Evolutionary conservation across 2,888 invertebrate genomes (phyloP).

Genomic region (Cylindroiulus punctatus): DNA sequence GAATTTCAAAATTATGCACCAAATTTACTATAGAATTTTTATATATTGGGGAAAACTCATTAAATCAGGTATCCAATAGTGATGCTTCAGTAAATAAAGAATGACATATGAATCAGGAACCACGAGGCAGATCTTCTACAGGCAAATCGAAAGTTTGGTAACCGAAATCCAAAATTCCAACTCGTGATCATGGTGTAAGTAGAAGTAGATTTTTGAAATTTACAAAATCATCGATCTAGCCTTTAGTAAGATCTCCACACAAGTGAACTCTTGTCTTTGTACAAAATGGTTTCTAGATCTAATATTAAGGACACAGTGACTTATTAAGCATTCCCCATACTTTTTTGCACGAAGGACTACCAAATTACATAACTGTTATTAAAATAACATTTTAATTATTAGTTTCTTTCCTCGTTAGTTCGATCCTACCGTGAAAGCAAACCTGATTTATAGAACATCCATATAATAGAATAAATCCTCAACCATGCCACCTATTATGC

Average conservation of each 20-base stretch:
- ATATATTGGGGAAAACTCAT: no score
- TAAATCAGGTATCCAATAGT: no score
- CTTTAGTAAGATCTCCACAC: no score
- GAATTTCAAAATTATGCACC: no score
- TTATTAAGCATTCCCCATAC: not conserved
- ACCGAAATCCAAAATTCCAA: no score
- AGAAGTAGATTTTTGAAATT: no score
- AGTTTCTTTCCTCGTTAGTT: not conserved
- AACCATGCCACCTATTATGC: constrained; percentile 45
- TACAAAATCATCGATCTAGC: not conserved
- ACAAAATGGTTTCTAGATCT: not conserved
- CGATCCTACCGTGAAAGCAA: constrained; percentile 30
- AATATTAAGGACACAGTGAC: not conserved
- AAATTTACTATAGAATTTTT: no score
- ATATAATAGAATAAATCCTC: constrained; percentile 43
- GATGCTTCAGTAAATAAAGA: no score
- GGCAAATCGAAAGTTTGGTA: no score
- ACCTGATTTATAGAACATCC: constrained; percentile 25
- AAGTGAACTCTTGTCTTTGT: not conserved
- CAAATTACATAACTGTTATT: not conserved
- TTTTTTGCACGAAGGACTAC: not conserved
- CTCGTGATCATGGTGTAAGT: no score
- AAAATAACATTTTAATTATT: constrained; percentile 8
- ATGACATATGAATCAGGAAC: no score
- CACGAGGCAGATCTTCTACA: no score